Percentiles rank a stretch among this genome's conserved stretches.
Conservation (phyloP, 53 echinoderm and acorn worm genomes). For the Pentamera pediparva region DNA sequence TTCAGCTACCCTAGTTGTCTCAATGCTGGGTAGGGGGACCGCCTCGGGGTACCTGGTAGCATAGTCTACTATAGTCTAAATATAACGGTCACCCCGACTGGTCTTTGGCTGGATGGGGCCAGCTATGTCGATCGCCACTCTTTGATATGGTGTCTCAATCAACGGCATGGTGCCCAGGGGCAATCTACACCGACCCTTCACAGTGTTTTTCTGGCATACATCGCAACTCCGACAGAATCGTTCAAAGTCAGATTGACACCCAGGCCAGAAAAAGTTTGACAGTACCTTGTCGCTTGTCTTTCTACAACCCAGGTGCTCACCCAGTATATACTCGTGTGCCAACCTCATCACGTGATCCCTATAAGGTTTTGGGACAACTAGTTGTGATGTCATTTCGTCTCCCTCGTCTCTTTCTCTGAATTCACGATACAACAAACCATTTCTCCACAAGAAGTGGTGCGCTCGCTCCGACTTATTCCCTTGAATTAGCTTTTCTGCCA, state of each 20-base stretch:
- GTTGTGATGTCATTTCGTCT: not conserved
- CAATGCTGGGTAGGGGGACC: no score
- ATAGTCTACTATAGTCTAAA: no score
- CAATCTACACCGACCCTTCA: conserved; percentile 42
- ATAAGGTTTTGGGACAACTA: conserved; percentile 19
- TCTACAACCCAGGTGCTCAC: conserved; percentile 45
- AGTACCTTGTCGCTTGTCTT: conserved; percentile 14
- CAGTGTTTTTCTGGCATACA: conserved; percentile 41
- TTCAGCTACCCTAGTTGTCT: no score
- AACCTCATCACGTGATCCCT: no score
- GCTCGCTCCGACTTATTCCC: no score
- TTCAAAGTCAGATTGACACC: conserved; percentile 17
- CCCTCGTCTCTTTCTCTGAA: not conserved
- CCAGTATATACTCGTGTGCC: conserved; percentile 47
- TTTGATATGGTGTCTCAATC: conserved; percentile 36
- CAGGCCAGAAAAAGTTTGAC: conserved; percentile 44
- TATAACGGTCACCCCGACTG: no score
- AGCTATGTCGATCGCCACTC: conserved; percentile 42
- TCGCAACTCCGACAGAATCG: conserved; percentile 51
- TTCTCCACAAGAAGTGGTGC: not conserved
- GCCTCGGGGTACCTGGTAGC: no score
- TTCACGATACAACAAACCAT: conserved; percentile 18
- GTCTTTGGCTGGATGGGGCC: conserved; percentile 39
- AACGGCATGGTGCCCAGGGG: conserved; percentile 47
- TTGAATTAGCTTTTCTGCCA: not conserved